Base-by-base conservation (phyloP, 2,888 invertebrate genomes). In the Ectemnius continuus region DNA sequence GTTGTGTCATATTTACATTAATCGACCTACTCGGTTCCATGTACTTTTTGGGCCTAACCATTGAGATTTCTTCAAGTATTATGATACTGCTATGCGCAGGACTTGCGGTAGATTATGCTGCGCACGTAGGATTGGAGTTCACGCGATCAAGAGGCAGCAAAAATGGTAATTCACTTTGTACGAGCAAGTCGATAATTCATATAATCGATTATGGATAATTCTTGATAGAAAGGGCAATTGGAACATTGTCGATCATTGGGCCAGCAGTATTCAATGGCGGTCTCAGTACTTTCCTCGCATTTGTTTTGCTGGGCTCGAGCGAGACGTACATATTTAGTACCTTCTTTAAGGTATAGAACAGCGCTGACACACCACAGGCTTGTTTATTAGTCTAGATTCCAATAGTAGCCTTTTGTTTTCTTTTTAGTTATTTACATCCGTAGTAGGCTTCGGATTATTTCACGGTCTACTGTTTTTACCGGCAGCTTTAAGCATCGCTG, bases 241-340 rank as follows among this genome's bases (percentile, higher is more conserved):
- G 88, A 28, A 91, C 92, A 2, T 78, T 92, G 28, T 84, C 88
- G 13, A 86, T 90, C 18, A 92, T 93, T 61, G 92, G 92, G 6
- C 91, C 92, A 45, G 92, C 92, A 13, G 92, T 93, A 59, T 85
- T 93, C 75, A 92, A 92, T 71, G 92, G 93, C 45, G 92, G 92
- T 20, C 88, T 93, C 68, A 92, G 92, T 79, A 92, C 92, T 18
- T 92, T 93, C 79, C 86, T 93, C 48, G 92, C 92, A 20, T 92
- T 93, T 76, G 87, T 92, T 28, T 86, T 92, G 47, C 84, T 93
- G 56, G 90, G 91, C 28, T 89, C 88, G 69, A 92, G 92, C 58
- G 90, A 89, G 72, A 92, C 92, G 48, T 92, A 92, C 85, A 89
- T 92, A 36, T 92, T 92, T 83, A 90, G 87, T 45, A 91, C 92